Base-by-base conservation (phyloP, 2,113 vertebrate genomes). In the Misgurnus anguillicaudatus region DNA sequence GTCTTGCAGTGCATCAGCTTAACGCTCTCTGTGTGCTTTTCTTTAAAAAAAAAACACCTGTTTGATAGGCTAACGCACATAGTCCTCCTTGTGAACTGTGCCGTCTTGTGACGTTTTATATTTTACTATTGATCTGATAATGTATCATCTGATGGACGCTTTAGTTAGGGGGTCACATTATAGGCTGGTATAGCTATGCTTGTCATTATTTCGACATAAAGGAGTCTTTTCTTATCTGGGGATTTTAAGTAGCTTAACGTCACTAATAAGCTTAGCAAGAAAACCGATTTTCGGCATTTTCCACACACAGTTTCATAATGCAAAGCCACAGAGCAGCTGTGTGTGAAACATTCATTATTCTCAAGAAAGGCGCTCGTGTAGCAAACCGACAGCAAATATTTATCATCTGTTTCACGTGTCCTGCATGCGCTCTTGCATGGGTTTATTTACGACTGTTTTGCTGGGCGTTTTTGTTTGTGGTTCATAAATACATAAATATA, bases 211-310 rank as follows among this genome's bases (percentile, higher is more conserved):
- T 51, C 11, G 14, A 51, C 48, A 51, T 51, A 51, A 51, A 51
- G 48, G 24, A 51, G 48, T 51, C 13, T 17, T 17, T 60, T 73
- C 38, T 73, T 60, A 53, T 73, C 55, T 31, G 9, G 13, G 10
- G 55, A 41, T 73, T 60, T 60, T 39, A 36, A 24, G 17, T 19
- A 42, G 5, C n/a, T 0, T 38, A 60, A 45, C 55, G 19, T 60
- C 70, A 60, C 53, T 73, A 73, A 73, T 73, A 19, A 42, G 70
- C 55, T 16, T 60, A 21, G 58, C n/a, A 60, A 58, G 55, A 58
- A 60, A 73, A 45, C 0, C 38, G 4, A 45, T 60, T 73, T 60
- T 19, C 1, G 17, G 11, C 19, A 21, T 60, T 71, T 39, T 71
- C 53, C 69, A 39, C 6, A 6, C 36, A 55, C 68, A 42, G 70